Evolutionary conservation across 2,888 invertebrate species (phyloP), one percentile per base, ranked within the genome.

Genomic region (Zhengitettix transpicula): DNA sequence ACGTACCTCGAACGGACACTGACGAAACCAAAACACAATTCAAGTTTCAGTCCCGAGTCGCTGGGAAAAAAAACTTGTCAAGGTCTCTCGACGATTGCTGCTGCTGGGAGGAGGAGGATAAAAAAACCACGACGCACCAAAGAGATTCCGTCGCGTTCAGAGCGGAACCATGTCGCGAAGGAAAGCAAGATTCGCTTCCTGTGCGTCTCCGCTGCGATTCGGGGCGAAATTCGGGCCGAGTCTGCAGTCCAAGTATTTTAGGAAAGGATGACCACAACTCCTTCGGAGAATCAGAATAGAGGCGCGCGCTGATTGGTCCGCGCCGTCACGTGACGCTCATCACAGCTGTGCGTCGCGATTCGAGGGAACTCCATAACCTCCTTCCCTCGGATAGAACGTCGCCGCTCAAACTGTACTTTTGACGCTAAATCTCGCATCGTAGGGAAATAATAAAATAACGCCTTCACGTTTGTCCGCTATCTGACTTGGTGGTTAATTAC

Each of bases 211-310:
- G 28, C 28, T 28, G 28, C 28, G 28, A 28, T 28, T 28, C 28
- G 28, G 28, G 28, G 7, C 28, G 28, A 28, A 28, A 28, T 28
- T 28, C 28, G 28, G 28, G 28, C 28, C 28, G 28, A 28, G 28
- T 28, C 28, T 28, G 28, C 28, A 28, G 28, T 28, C 28, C 56
- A 57, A 64, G 64, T 67, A 67, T 67, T 67, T 67, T 66, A 57
- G 66, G 66, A 66, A 61, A 64, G 62, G 64, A 64, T 65, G 65
- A 66, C 66, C 65, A 65, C 62, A 63, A 64, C 64, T 64, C 62
- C 61, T 66, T 66, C 66, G 63, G 61, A 63, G 66, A 66, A 66
- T 59, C 59, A 65, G 65, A 65, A 66, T 63, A 64, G 64, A 64
- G 63, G 60, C 60, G 62, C 55, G 54, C 57, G 62, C 47, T 56